Base-by-base conservation (phyloP, 2,113 vertebrate genomes). In the Paramisgurnus dabryanus region DNA sequence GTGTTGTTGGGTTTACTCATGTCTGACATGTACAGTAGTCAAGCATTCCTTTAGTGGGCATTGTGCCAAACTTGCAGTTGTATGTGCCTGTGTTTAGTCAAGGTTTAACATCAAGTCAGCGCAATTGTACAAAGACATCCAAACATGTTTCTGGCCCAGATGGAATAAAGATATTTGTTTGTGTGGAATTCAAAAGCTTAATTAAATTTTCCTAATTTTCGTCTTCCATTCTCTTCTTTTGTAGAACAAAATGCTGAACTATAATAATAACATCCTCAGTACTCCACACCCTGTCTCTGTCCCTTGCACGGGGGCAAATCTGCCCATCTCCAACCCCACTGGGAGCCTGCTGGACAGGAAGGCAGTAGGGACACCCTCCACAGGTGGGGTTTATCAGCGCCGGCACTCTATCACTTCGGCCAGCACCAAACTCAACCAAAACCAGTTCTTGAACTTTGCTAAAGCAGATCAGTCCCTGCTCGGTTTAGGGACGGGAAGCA, bases 311-410 rank as follows among this genome's bases (percentile, higher is more conserved):
- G 91, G 91, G 86, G 82, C 88, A 72, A 93, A 83, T 22, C 83
- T 95, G 87, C 91, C 95, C 85, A 86, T 92, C 88, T 89, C 92
- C 85, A 93, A 88, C 87, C 90, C 96, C 81, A 80, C 94, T 88
- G 94, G 95, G 90, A 93, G 94, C 94, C 94, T 98, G 93, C 95
- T 98, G 95, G 97, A 99, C 96, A 98, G 96, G 93, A 99, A 98
- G 92, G 97, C 96, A 18, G 97, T 98, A 92, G 97, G 97, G 80
- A 96, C 96, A 79, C 97, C 97, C 47, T 93, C 96, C 0, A 92
- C 94, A 73, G 95, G 92, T 80, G 93, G 92, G 64, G 92, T 95
- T 80, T 98, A 95, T 87, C 93, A 97, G 87, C 94, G 97, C 89
- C 94, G 96, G 90, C 97, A 98, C 91, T 98, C 97, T 0, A 95